Evolutionary conservation across 2,797 vertebrate genomes (phyloP), one percentile per base, ranked within the genome.

Genomic region (Gymnocypris eckloni): DNA sequence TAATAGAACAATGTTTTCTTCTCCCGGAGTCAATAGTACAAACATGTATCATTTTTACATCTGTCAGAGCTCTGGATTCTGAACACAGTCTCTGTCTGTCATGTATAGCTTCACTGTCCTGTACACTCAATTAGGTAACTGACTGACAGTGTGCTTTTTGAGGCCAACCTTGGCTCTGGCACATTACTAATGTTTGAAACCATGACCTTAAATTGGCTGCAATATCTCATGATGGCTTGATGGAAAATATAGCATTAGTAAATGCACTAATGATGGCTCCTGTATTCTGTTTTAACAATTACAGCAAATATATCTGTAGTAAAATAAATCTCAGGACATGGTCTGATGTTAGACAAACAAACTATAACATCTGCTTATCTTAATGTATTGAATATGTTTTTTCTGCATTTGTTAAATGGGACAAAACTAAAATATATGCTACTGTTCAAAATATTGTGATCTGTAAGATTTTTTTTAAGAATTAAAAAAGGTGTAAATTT

Each of bases 11-110:
- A 67, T 79, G 39, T 61, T 78, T 69, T 83, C 79, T 78, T 76
- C 25, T 81, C 66, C 50, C 37, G 20, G 48, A 88, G 71, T 90
- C 89, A 39, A 83, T 87, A 77, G 61, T 80, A 80, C 79, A 77
- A 84, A 86, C 50, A 45, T 12, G 45, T 37, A 25, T 72, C 6
- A 67, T 80, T 84, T 79, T 45, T 43, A 70, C 45, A 61, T 73
- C 82, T 88, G 82, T 86, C 78, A 86, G 54, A 61, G 56, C 66
- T 22, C 45, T 43, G 70, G 76, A 83, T 37, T 81, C 54, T 80
- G n/a, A 81, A 39, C 56, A 64, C n/a, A 52, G 77, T 33, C 37
- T 80, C 33, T 73, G 41, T 64, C 84, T 67, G 33, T 67, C 37
- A 76, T 48, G 61, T 48, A 71, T 64, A 75, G 8, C 22, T 41